phyloP scores from a whole-genome alignment of 1,140 invertebrate species.

The Adoxophyes honmai region DNA sequence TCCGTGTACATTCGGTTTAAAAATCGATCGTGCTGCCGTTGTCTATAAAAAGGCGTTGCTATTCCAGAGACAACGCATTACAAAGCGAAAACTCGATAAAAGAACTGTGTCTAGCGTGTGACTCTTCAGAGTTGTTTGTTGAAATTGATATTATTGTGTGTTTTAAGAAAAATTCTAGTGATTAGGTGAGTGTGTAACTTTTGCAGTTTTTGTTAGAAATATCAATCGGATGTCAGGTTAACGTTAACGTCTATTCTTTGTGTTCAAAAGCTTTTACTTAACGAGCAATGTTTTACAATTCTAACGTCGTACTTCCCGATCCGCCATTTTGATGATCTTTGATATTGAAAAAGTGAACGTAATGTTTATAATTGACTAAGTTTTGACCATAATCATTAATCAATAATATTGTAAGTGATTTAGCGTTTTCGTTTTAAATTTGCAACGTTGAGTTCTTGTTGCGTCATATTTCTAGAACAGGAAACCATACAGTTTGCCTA shows the following conservation, averaged over 20 bases:
- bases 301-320: not conserved
- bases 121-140: slow-evolving; percentile 14
- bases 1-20: not conserved
- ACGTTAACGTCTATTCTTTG: too few relatives aligned
- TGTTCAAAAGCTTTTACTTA: too few relatives aligned
- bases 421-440: not conserved
- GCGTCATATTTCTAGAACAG: slow-evolving; percentile 4
- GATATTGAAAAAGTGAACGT: not conserved
- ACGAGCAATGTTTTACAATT: too few relatives aligned
- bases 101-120: slow-evolving; percentile 6
- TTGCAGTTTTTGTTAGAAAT: not conserved
- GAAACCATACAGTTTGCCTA: not conserved
- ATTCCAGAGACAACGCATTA: not conserved
- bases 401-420: not conserved
- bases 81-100: slow-evolving; percentile 12
- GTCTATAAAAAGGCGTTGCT: slow-evolving; percentile 13
- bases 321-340: slow-evolving; percentile 6
- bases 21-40: slow-evolving; percentile 1
- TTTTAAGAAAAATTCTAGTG: slow-evolving; percentile 16
- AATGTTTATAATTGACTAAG: not conserved
- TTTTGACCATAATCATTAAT: too few relatives aligned
- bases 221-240: too few relatives aligned
- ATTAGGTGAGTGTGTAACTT: not conserved
- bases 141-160: slow-evolving; percentile 2
- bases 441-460: not conserved